A percentile compares a stretch with the other conserved stretches of the same genome.
These are phyloP conservation scores for Trichechus manatus DNA, from an alignment of 2,113 vertebrate species.

Conservation along the genomic window DNA sequence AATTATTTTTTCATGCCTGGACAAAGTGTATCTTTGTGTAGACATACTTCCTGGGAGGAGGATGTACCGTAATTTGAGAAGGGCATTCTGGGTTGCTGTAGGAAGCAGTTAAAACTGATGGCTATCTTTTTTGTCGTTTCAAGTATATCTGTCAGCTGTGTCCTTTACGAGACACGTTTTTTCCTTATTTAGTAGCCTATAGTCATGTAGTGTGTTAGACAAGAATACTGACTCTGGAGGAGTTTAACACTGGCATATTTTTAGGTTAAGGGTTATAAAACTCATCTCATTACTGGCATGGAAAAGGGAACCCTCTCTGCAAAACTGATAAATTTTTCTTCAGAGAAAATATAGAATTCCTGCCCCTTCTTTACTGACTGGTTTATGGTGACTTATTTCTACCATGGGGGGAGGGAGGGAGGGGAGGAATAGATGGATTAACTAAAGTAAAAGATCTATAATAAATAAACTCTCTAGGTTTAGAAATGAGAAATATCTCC, in stretches of 20 bases:
- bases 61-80: constrained; percentile 48
- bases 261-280: neutral
- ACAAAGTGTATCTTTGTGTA: constrained; percentile 49
- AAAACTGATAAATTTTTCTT: constrained; percentile 9
- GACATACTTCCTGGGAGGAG: constrained; percentile 17
- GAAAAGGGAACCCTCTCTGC: neutral
- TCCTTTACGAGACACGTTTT: constrained; percentile 37
- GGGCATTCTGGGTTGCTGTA: constrained; percentile 17
- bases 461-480: neutral
- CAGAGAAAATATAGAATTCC: constrained; percentile 2
- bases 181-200: neutral
- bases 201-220: neutral
- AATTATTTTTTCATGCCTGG: neutral
- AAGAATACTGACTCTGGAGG: neutral
- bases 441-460: neutral
- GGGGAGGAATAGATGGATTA: neutral
- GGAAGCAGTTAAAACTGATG: constrained; percentile 51
- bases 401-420: neutral
- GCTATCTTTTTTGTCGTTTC: constrained; percentile 60
- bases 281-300: neutral
- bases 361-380: constrained; percentile 13
- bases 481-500: constrained; percentile 33
- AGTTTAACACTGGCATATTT: neutral
- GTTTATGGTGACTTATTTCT: constrained; percentile 6
- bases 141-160: constrained; percentile 19